phyloP scores from a whole-genome alignment of 2,888 invertebrate genomes.

The Ptilodon capucinus region DNA sequence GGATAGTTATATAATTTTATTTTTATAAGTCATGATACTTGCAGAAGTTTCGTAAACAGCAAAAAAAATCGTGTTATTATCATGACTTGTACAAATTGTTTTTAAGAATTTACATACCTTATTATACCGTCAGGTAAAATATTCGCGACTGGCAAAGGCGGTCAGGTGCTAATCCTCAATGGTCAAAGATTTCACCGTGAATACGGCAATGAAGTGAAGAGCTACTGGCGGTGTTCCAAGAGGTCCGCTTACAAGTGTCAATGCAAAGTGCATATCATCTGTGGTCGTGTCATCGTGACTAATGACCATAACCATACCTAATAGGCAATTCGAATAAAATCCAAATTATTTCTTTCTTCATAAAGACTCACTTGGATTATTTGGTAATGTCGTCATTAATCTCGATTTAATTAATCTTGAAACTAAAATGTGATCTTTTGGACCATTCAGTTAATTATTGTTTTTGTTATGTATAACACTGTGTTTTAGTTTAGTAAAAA shows the following conservation, averaged over 20 bases:
- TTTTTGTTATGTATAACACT: too few species aligned
- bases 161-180: slow-evolving; percentile 46
- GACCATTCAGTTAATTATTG: not conserved
- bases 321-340: not conserved
- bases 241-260: slow-evolving; percentile 47
- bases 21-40: too few species aligned
- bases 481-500: too few species aligned
- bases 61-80: too few species aligned
- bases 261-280: slow-evolving; percentile 50
- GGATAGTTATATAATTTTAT: too few species aligned
- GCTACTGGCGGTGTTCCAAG: slow-evolving; percentile 63
- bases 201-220: slow-evolving; percentile 46
- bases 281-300: slow-evolving; percentile 40
- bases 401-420: not conserved
- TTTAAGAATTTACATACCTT: not conserved
- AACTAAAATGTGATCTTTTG: not conserved
- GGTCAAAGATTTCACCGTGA: slow-evolving; percentile 56
- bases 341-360: too few species aligned
- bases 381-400: too few species aligned
- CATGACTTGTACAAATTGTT: too few species aligned
- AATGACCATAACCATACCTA: slow-evolving; percentile 44
- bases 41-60: too few species aligned
- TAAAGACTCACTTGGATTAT: too few species aligned
- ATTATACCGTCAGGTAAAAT: slow-evolving; percentile 37
- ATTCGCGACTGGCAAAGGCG: slow-evolving; percentile 49